Evolutionary conservation across 2,113 vertebrate species (phyloP).

Genomic region (Poicephalus meyeri): DNA sequence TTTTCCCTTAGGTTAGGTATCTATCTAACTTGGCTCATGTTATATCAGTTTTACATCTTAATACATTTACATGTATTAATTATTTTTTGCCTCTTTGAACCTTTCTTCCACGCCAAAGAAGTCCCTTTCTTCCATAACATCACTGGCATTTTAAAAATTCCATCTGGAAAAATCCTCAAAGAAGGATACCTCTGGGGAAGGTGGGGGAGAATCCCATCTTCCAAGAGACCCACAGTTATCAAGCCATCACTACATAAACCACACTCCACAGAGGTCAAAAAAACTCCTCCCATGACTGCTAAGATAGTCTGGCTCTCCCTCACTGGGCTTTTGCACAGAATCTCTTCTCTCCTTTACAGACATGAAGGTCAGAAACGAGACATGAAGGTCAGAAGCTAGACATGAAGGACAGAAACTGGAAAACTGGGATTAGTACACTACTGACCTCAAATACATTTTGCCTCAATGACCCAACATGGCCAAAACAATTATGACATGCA

Average conservation of each 20-base stretch:
- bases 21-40: background rate
- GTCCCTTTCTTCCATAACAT: background rate
- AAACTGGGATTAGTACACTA: accelerated
- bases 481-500: background rate
- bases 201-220: background rate
- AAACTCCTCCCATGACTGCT: background rate
- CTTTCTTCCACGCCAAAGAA: background rate
- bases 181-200: background rate
- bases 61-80: background rate
- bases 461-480: background rate
- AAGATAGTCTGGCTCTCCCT: background rate
- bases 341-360: background rate
- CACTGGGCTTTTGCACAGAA: background rate
- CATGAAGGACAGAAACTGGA: background rate
- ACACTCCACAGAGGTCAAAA: background rate
- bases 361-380: background rate
- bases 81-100: background rate
- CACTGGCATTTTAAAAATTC: background rate
- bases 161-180: background rate
- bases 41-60: background rate
- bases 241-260: background rate
- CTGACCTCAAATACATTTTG: background rate
- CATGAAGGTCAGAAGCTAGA: background rate
- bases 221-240: background rate
- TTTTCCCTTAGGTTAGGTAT: background rate